Evolutionary conservation across 2,113 vertebrate genomes (phyloP).

Genomic region (Eurystomus gularis): DNA sequence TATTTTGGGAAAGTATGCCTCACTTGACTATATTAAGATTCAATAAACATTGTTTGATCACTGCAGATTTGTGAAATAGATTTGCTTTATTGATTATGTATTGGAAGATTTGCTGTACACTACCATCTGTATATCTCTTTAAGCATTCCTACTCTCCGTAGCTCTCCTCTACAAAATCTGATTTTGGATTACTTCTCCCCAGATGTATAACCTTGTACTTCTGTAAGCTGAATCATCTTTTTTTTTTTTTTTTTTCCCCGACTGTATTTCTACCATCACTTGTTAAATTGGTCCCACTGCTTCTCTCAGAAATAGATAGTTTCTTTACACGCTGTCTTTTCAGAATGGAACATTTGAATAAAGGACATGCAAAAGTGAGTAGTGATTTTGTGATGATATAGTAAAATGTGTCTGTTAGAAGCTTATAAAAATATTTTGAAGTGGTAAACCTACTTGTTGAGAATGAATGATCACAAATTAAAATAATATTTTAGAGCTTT

Average conservation of each 20-base stretch:
- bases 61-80: neutral
- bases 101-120: neutral
- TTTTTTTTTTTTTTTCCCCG: neutral
- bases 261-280: neutral
- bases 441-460: neutral
- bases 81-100: neutral
- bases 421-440: neutral
- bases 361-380: neutral
- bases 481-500: neutral
- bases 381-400: neutral
- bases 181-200: neutral
- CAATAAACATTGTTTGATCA: neutral
- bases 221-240: neutral
- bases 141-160: neutral
- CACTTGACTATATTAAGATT: neutral
- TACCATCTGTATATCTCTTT: neutral
- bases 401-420: neutral
- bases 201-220: neutral
- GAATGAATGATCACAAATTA: neutral
- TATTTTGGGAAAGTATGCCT: neutral
- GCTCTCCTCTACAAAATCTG: neutral
- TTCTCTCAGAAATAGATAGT: neutral
- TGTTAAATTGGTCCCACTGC: constrained; percentile 25
- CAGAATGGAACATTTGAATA: neutral
- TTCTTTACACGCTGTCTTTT: neutral